Evolutionary conservation across 2,113 vertebrate species (phyloP).

Genomic region (Uropsilus gracilis): DNA sequence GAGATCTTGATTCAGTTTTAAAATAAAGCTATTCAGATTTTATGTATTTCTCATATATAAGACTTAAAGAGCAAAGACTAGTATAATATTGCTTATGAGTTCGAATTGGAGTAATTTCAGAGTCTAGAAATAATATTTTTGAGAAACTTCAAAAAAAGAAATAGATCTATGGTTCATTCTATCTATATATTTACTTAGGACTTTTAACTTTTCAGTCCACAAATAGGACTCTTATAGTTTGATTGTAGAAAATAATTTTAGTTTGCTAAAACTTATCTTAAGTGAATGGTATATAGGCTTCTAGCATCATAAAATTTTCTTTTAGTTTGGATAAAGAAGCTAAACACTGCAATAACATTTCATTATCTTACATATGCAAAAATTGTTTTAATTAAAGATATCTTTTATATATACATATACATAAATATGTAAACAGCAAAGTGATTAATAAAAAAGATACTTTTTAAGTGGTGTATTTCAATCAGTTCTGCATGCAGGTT

Average conservation of each 20-base stretch:
- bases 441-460: no score
- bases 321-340: not conserved
- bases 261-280: conserved; percentile 5
- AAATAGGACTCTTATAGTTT: not conserved
- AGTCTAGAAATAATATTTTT: conserved; percentile 6
- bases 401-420: no score
- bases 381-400: conserved; percentile 20
- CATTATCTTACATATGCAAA: not conserved
- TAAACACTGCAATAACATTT: not conserved
- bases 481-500: not conserved
- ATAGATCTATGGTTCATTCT: not conserved
- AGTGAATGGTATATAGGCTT: conserved; percentile 3
- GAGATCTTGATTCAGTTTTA: no score
- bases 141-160: conserved; percentile 4
- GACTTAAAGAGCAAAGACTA: conserved; percentile 6
- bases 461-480: conserved; percentile 16
- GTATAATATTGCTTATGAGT: not conserved
- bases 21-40: conserved; percentile 46
- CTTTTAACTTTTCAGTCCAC: conserved; percentile 9
- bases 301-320: not conserved
- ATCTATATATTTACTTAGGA: not conserved
- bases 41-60: conserved; percentile 12
- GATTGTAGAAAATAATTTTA: conserved; percentile 27
- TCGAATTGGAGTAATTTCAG: conserved; percentile 19
- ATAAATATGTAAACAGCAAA: no score